Evolutionary conservation across 2,797 vertebrate genomes (phyloP).

Genomic region (Antennarius maculatus): DNA sequence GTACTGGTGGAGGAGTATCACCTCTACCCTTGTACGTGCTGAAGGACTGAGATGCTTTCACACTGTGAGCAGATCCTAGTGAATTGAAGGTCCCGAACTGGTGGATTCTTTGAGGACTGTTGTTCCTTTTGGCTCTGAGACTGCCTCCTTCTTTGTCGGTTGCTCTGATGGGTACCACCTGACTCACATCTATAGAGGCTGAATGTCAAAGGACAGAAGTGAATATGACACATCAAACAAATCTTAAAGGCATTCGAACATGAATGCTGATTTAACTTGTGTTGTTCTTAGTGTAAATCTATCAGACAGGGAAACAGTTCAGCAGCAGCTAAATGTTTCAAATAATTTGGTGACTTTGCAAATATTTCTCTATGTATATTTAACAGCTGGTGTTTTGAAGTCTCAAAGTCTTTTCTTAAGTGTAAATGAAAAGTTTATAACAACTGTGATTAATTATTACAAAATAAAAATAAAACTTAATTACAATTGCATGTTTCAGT

Average conservation of each 20-base stretch:
- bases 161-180: conserved; percentile 80
- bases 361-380: background rate
- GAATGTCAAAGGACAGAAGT: conserved; percentile 14
- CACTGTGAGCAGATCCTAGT: conserved; percentile 49
- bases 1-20: conserved; percentile 50
- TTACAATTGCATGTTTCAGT: background rate
- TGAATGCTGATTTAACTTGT: too few relatives aligned
- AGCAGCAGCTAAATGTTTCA: conserved; percentile 1
- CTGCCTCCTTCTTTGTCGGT: conserved; percentile 83
- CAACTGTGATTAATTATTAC: too few relatives aligned
- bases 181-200: conserved; percentile 79
- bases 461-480: too few relatives aligned
- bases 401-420: too few relatives aligned
- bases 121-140: conserved; percentile 70
- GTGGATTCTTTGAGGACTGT: conserved; percentile 68
- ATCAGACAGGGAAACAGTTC: background rate
- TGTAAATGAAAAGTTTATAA: too few relatives aligned
- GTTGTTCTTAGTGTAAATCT: background rate
- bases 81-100: conserved; percentile 73
- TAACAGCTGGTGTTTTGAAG: background rate
- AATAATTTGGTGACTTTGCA: background rate
- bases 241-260: background rate
- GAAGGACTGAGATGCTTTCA: conserved; percentile 63
- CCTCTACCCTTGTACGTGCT: conserved; percentile 25
- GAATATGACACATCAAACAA: background rate